Evolutionary conservation across 2,888 invertebrate species (phyloP).

Genomic region (Hybos culiciformis): DNA sequence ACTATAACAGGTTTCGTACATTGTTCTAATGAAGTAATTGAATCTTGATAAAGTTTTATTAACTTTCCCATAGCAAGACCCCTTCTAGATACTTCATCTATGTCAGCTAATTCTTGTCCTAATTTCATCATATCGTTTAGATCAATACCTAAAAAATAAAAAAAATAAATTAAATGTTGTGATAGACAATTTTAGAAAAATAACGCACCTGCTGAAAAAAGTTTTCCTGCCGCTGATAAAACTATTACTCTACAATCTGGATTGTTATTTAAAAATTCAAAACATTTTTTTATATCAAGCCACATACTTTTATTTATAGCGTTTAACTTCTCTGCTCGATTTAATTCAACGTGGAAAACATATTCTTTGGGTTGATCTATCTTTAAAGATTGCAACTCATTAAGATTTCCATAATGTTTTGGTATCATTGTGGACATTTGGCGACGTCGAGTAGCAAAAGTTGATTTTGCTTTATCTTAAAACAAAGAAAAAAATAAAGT

Average conservation of each 20-base stretch:
- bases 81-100: slow-evolving; percentile 66
- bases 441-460: no score
- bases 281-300: slow-evolving; percentile 71
- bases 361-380: slow-evolving; percentile 38
- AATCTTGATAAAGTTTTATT: slow-evolving; percentile 58
- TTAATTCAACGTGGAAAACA: slow-evolving; percentile 78
- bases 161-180: background rate
- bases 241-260: slow-evolving; percentile 76
- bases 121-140: slow-evolving; percentile 37
- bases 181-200: background rate
- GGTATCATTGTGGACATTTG: no score
- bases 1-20: slow-evolving; percentile 86
- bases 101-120: slow-evolving; percentile 37
- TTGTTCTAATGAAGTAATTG: slow-evolving; percentile 66
- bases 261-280: slow-evolving; percentile 56
- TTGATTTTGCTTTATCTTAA: no score
- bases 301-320: slow-evolving; percentile 70
- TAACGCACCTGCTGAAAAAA: slow-evolving; percentile 80
- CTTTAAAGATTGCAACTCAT: no score
- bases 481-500: no score
- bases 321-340: slow-evolving; percentile 77
- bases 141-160: slow-evolving; percentile 39
- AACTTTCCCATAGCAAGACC: slow-evolving; percentile 47
- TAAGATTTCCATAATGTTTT: no score
- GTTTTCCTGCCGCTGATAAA: slow-evolving; percentile 71